A percentile compares a stretch with the other conserved stretches of the same genome.
phyloP scores from a whole-genome alignment of 1,140 invertebrate genomes.

The Frieseomelitta varia region DNA sequence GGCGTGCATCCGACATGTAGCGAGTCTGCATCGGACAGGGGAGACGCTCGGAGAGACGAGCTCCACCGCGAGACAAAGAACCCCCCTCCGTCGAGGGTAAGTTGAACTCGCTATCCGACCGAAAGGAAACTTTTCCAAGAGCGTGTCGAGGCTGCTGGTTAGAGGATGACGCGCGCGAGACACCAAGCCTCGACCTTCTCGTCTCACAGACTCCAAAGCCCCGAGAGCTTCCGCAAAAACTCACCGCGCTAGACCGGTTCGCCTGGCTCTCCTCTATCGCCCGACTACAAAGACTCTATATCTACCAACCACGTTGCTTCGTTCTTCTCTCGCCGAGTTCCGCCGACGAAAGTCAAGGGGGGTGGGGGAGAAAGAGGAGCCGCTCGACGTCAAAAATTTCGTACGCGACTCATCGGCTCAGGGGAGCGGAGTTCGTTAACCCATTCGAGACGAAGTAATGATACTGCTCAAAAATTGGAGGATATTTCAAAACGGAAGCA shows the following conservation, averaged over 20 bases:
- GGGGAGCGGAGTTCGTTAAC: too few relatives aligned
- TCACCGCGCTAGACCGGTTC: slow-evolving; percentile 59
- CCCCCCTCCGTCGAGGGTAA: not conserved
- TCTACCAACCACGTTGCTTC: slow-evolving; percentile 11
- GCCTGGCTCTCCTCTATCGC: slow-evolving; percentile 23
- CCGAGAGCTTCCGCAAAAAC: slow-evolving; percentile 51
- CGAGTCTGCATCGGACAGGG: slow-evolving; percentile 13
- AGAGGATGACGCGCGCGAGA: not conserved
- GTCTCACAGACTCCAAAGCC: not conserved
- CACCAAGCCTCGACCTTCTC: slow-evolving; percentile 22
- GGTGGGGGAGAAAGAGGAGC: too few relatives aligned
- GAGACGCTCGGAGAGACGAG: slow-evolving; percentile 3
- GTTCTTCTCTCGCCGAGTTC: not conserved
- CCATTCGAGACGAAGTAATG: too few relatives aligned
- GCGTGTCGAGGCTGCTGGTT: not conserved
- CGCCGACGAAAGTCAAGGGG: not conserved
- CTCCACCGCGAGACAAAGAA: slow-evolving; percentile 31
- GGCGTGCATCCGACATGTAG: too few relatives aligned
- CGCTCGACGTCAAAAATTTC: too few relatives aligned
- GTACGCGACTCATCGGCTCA: too few relatives aligned
- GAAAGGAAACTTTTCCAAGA: slow-evolving; percentile 18
- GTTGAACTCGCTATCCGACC: slow-evolving; percentile 31
- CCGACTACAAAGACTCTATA: not conserved
- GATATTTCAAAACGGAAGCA: too few relatives aligned
- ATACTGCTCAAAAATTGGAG: too few relatives aligned